These are phyloP conservation scores for Fragum fragum DNA, from an alignment of 2,888 invertebrate species.

Conservation along the genomic window DNA sequence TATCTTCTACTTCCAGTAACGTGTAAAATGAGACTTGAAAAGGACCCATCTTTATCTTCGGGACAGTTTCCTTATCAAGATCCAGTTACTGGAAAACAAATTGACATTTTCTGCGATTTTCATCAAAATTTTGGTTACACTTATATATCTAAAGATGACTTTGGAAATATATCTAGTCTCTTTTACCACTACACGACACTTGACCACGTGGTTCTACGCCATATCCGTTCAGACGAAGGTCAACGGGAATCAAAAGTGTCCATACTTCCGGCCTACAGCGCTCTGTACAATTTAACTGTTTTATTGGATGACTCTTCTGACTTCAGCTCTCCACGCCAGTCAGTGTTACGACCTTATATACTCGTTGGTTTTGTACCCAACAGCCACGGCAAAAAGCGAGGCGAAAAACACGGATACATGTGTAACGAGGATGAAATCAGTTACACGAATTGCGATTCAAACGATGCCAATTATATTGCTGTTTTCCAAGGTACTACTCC, in stretches of 20 bases:
- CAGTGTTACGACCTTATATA: not conserved
- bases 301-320: not conserved
- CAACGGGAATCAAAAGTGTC: not conserved
- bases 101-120: conserved; percentile 19
- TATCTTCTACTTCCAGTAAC: too few species aligned
- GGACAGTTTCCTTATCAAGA: not conserved
- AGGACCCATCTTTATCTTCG: not conserved
- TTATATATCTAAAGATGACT: conserved; percentile 5
- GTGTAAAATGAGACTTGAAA: conserved; percentile 7
- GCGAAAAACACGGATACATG: not conserved
- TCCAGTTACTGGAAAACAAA: not conserved
- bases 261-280: conserved; percentile 20
- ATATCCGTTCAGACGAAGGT: conserved; percentile 3
- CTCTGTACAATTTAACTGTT: not conserved
- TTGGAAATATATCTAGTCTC: conserved; percentile 8
- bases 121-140: not conserved
- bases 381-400: not conserved
- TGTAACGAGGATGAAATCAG: not conserved
- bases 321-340: conserved; percentile 1
- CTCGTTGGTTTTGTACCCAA: conserved; percentile 9
- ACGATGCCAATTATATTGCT: not conserved
- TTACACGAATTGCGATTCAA: conserved; percentile 10
- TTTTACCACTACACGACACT: conserved; percentile 1
- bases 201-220: conserved; percentile 17
- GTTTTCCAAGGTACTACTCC: not conserved